phyloP scores from a whole-genome alignment of 2,888 invertebrate species.

The Leptopilina drosophilae region DNA sequence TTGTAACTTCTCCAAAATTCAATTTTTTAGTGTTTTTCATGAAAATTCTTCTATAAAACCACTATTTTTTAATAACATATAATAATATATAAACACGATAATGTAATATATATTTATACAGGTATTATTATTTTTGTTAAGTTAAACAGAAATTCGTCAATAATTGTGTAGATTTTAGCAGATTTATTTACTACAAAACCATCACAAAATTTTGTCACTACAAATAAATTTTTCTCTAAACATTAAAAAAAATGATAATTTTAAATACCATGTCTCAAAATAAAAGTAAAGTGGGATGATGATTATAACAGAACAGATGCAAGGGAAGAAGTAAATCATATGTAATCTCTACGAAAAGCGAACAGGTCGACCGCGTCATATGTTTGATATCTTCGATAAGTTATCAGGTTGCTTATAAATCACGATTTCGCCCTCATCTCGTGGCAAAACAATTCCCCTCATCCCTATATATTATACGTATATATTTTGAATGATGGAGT shows the following conservation, averaged over 20 bases:
- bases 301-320: constrained; percentile 19
- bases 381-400: constrained; percentile 67
- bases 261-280: background rate
- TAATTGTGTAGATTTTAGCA: no score
- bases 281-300: background rate
- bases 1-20: no score
- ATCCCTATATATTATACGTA: constrained; percentile 54
- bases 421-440: constrained; percentile 61
- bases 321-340: constrained; percentile 53
- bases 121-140: no score
- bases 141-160: no score
- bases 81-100: no score
- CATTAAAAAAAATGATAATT: background rate
- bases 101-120: no score
- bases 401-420: constrained; percentile 74
- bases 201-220: no score
- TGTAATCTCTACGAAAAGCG: constrained; percentile 39
- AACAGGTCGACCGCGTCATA: constrained; percentile 47
- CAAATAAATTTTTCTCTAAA: no score
- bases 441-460: constrained; percentile 44
- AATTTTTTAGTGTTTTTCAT: no score
- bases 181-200: no score
- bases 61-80: no score
- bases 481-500: constrained; percentile 66
- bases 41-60: no score